These are phyloP conservation scores for Euglossa dilemma DNA, from an alignment of 1,140 invertebrate species.

Conservation along the genomic window DNA sequence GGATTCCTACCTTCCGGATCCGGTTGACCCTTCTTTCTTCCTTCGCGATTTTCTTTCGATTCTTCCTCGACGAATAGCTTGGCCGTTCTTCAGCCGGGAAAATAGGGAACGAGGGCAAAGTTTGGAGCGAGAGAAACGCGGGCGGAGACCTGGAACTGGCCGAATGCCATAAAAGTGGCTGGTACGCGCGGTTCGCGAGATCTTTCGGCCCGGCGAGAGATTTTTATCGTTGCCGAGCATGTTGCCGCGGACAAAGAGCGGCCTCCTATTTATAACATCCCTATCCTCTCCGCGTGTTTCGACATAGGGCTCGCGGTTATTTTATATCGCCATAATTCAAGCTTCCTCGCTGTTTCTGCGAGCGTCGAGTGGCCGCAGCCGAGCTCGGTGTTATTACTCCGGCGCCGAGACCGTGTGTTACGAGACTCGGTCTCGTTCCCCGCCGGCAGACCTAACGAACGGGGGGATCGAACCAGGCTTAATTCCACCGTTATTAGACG, in stretches of 20 bases:
- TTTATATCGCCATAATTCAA: constrained; percentile 29
- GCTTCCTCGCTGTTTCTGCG: neutral
- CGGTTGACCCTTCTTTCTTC: neutral
- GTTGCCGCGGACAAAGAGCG: constrained; percentile 38
- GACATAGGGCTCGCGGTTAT: neutral
- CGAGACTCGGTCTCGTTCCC: too few relatives aligned
- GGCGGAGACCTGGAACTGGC: neutral
- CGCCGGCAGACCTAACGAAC: neutral
- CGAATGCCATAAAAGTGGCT: constrained; percentile 14
- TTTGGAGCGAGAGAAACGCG: too few relatives aligned
- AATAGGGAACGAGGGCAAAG: neutral
- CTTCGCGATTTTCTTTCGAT: neutral
- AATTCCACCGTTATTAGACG: neutral
- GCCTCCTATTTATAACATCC: constrained; percentile 42
- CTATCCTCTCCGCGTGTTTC: neutral
- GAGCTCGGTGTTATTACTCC: neutral
- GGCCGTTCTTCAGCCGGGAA: neutral
- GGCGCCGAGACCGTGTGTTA: neutral
- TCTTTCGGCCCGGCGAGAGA: constrained; percentile 14
- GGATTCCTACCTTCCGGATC: neutral
- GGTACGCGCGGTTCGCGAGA: neutral
- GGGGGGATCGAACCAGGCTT: neutral
- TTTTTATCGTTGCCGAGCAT: constrained; percentile 52
- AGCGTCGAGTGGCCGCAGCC: neutral
- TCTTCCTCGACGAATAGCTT: neutral